phyloP scores from a whole-genome alignment of 2,888 invertebrate genomes.

The Ornithoptera alexandrae region DNA sequence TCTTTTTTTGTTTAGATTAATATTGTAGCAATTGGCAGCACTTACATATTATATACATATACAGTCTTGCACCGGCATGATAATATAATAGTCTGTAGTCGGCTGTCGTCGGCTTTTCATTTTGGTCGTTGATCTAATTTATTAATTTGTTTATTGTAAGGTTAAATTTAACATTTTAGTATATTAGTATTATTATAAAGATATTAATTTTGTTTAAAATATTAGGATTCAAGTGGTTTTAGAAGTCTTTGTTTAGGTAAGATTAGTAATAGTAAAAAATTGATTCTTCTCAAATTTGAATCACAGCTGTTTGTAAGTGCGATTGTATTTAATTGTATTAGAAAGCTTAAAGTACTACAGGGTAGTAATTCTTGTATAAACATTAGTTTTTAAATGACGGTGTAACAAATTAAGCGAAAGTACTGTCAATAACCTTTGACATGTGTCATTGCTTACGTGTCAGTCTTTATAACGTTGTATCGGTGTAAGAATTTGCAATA shows the following conservation, averaged over 20 bases:
- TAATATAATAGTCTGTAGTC: slow-evolving; percentile 17
- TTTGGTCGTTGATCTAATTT: slow-evolving; percentile 14
- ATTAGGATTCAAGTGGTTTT: background rate
- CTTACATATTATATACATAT: background rate
- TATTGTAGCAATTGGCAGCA: background rate
- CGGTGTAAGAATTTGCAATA: slow-evolving; percentile 20
- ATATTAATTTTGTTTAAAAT: background rate
- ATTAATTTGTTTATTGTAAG: slow-evolving; percentile 21
- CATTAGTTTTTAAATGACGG: background rate
- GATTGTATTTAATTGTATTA: background rate
- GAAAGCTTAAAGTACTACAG: background rate
- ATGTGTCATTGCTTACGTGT: slow-evolving; percentile 81
- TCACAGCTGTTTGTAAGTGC: background rate
- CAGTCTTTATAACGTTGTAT: slow-evolving; percentile 41
- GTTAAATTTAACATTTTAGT: background rate
- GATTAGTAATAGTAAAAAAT: background rate
- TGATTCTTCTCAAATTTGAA: background rate
- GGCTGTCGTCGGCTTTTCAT: slow-evolving; percentile 19
- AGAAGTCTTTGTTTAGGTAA: background rate
- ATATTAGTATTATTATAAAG: background rate
- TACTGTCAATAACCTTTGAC: slow-evolving; percentile 79
- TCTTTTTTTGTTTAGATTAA: too few relatives aligned
- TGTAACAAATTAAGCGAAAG: slow-evolving; percentile 46
- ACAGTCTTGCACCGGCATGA: background rate
- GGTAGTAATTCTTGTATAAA: background rate